These are phyloP conservation scores for Hephaestus fuliginosus DNA, from an alignment of 2,797 vertebrate species.

Conservation along the genomic window DNA sequence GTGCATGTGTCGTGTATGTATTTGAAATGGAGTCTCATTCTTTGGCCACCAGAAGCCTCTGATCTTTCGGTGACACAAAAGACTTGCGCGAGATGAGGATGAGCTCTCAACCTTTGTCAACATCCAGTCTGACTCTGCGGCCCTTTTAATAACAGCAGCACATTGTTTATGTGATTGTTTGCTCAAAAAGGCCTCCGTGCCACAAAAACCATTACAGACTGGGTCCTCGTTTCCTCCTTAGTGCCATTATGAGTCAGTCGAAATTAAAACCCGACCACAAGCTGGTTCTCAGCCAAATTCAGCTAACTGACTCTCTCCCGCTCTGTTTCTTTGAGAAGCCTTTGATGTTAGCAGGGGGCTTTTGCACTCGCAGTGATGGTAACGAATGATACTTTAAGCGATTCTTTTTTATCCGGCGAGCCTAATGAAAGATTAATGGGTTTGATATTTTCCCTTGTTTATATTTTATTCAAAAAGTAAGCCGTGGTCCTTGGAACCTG, in stretches of 20 bases:
- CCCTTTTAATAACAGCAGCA: constrained; percentile 33
- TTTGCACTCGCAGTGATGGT: constrained; percentile 91
- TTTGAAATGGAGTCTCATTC: constrained; percentile 58
- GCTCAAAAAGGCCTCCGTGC: constrained; percentile 52
- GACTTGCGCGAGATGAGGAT: constrained; percentile 59
- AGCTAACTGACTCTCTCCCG: constrained; percentile 89
- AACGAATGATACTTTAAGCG: constrained; percentile 97
- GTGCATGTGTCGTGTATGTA: constrained; percentile 23
- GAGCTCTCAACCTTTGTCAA: constrained; percentile 65
- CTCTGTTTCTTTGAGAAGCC: constrained; percentile 88
- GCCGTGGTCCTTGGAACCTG: constrained; percentile 86
- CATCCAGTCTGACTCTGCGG: constrained; percentile 43
- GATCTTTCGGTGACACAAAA: constrained; percentile 74
- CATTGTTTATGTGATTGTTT: constrained; percentile 71
- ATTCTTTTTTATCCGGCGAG: constrained; percentile 99
- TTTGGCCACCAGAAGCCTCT: constrained; percentile 66
- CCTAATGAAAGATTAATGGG: constrained; percentile 99
- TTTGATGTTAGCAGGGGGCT: constrained; percentile 99
- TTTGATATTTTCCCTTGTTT: constrained; percentile 98
- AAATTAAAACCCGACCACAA: constrained; percentile 91
- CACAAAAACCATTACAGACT: constrained; percentile 65
- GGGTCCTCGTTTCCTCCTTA: constrained; percentile 68
- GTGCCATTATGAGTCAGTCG: constrained; percentile 79
- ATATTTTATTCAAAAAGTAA: constrained; percentile 91
- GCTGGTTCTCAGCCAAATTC: constrained; percentile 94